Base-by-base conservation (phyloP, 1,140 invertebrate species). In the Pseudomyrmex pallidus region DNA sequence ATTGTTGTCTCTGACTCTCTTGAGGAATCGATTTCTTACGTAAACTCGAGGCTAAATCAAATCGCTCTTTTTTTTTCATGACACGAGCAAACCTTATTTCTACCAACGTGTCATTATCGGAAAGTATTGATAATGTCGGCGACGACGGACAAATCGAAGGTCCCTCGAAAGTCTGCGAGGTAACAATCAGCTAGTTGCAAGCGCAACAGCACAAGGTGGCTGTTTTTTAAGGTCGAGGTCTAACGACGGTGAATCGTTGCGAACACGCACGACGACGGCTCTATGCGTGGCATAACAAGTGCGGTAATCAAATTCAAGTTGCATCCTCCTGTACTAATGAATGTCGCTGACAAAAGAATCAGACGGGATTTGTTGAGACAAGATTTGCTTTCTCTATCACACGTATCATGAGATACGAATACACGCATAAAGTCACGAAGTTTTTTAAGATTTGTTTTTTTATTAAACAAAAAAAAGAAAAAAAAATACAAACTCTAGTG, bases 181-280 rank as follows among this genome's bases (percentile, higher is more conserved):
- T 50, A 82, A 76, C 74, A 59, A 82, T 82, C 85, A 68, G 12
- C 52, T 78, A 44, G 9, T 83, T 50, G 63, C 67, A 56, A 68
- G 74, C 70, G 44, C 78, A n/a, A n/a, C n/a, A n/a, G 59, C 35
- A 35, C 50, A 52, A 85, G 72, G 48, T 74, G 74, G 12, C 64
- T 72, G 70, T n/a, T 68, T 88, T 88, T 87, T 82, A 85, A 85
- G 13, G 83, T 82, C 87, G 87, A 88, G 87, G 87, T 12, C 72
- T 25, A 12, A 35, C 78, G 73, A 83, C 76, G 63, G 35, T 48
- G 74, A 85, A 72, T 70, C 48, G 57, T 56, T 17, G 50, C 15
- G 46, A 46, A 73, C 82, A 62, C 61, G 52, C 57, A 63, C 74
- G 66, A 44, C 61, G 61, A 22, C 12, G 54, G 59, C 20, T 62